Base-by-base conservation (phyloP, 2,797 vertebrate genomes). In the Arrhamphus sclerolepis region DNA sequence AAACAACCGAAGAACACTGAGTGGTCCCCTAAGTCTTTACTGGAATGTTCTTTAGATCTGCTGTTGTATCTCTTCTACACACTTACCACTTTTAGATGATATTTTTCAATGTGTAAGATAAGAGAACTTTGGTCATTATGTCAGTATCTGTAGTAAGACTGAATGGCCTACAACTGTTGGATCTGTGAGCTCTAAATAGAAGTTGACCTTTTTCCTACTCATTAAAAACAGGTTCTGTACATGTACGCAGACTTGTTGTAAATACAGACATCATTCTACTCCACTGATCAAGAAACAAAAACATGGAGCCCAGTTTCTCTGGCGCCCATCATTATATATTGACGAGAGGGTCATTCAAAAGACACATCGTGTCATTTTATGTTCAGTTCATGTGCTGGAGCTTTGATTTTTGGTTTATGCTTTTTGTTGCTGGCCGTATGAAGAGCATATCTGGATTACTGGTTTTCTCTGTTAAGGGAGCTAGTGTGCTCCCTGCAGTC, bases 41-140 rank as follows among this genome's bases (percentile, higher is more conserved):
- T 81, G 85, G 83, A 92, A 89, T 91, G 87, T 87, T 87, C 72
- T 58, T 67, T 62, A 75, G 77, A 78, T 74, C 75, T 79, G 78
- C 80, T 84, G 86, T 82, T 84, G 70, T 60, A 75, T 85, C 82
- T 82, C 66, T 63, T 55, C 8, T 58, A 59, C 60, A 53, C 55
- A 40, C 18, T 46, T 14, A 48, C 7, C 4, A 4, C 26, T 28
- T 28, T 4, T 7, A 28, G 26, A 28, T 28, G 26, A 28, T 28
- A 28, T 28, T 7, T 4, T 28, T 4, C n/a, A n/a, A n/a, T n/a
- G n/a, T n/a, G n/a, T n/a, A n/a, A n/a, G n/a, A n/a, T n/a, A n/a
- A n/a, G 7, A 29, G 9, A 29, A 7, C 28, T 3, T 29, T 28
- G 4, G 7, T 7, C 7, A 28, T 28, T 29, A 8, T 7, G 5